These are phyloP conservation scores for Apamea sordens DNA, from an alignment of 2,888 invertebrate genomes.

Conservation along the genomic window DNA sequence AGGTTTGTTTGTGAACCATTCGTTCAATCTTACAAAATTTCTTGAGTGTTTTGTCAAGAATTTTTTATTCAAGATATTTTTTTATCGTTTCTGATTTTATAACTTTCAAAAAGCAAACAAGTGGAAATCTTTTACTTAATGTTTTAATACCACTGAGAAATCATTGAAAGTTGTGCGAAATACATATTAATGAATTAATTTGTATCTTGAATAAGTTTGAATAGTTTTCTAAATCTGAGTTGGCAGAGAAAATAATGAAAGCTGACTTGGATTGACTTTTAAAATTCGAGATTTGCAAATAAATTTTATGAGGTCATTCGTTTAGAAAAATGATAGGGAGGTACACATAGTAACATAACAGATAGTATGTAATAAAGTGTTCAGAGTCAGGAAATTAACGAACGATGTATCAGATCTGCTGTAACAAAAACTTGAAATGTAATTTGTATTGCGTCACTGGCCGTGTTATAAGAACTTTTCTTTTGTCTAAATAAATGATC, in stretches of 20 bases:
- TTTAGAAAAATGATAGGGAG: background rate
- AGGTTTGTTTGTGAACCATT: background rate
- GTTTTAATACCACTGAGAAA: constrained; percentile 17
- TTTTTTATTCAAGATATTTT: background rate
- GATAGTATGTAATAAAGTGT: background rate
- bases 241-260: constrained; percentile 18
- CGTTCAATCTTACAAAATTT: background rate
- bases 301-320: background rate
- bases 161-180: constrained; percentile 2
- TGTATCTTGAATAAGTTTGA: constrained; percentile 21
- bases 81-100: constrained; percentile 11
- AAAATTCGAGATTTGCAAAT: background rate
- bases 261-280: constrained; percentile 8
- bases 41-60: no score
- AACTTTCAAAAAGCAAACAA: constrained; percentile 6
- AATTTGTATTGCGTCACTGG: constrained; percentile 23
- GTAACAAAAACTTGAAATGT: constrained; percentile 35
- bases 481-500: constrained; percentile 49
- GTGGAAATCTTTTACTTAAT: constrained; percentile 22
- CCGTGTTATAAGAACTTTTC: constrained; percentile 23
- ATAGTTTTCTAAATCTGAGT: constrained; percentile 13
- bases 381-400: constrained; percentile 6
- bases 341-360: background rate
- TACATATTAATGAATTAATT: constrained; percentile 35
- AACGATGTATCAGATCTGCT: background rate